phyloP scores from a whole-genome alignment of 30 jellyfish, hydroid and myxozoan genomes.

The Rhopilema esculentum region DNA sequence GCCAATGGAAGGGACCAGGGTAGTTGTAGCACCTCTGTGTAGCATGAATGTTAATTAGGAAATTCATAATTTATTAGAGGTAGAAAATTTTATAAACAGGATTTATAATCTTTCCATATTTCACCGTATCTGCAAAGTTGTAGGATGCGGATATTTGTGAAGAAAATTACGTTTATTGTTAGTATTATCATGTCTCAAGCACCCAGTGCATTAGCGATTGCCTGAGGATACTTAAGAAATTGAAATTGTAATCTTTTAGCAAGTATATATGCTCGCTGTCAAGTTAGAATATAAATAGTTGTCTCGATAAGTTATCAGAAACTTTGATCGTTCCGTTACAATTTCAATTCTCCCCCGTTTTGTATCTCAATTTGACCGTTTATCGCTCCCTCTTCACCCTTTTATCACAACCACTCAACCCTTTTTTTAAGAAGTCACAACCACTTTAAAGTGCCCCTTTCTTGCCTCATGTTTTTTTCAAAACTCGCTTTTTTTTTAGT shows the following conservation, averaged over 20 bases:
- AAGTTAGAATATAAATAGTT: neutral
- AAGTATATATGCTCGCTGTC: neutral
- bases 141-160: neutral
- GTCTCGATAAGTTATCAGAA: neutral
- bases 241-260: neutral
- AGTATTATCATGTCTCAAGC: neutral
- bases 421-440: too few species aligned
- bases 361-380: too few species aligned
- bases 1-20: neutral
- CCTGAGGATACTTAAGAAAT: neutral
- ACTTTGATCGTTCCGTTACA: too few species aligned
- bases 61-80: neutral
- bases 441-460: too few species aligned
- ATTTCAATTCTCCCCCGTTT: too few species aligned
- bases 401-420: too few species aligned
- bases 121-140: too few species aligned
- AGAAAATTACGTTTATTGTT: neutral
- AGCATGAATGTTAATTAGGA: neutral
- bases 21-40: conserved; percentile 9
- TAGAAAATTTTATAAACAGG: neutral
- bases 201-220: neutral
- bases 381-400: too few species aligned
- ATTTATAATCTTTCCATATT: neutral
- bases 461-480: too few species aligned
- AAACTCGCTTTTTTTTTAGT: too few species aligned